These are phyloP conservation scores for Cirrhinus mrigala DNA, from an alignment of 2,797 vertebrate species.

Conservation along the genomic window DNA sequence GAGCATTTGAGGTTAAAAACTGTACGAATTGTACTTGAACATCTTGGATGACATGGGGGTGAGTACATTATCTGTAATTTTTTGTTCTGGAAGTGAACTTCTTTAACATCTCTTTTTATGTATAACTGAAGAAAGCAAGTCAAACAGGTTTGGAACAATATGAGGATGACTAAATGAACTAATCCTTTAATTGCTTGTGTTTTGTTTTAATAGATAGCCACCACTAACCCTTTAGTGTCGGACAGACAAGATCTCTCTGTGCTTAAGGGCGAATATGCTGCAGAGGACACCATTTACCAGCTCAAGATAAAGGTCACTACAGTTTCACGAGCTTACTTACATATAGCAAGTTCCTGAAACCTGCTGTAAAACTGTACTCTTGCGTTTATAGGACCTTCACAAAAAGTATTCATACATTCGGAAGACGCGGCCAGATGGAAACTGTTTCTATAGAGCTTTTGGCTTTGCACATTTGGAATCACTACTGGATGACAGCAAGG, in stretches of 20 bases:
- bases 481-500: conserved; percentile 89
- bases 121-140: neutral
- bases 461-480: conserved; percentile 92
- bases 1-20: no score
- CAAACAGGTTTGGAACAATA: neutral
- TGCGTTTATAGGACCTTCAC: conserved; percentile 82
- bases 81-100: no score
- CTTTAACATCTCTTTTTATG: neutral
- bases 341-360: neutral
- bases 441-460: conserved; percentile 94
- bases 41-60: no score
- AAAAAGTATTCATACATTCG: conserved; percentile 92
- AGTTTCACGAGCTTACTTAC: neutral
- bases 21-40: no score
- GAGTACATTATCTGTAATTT: no score
- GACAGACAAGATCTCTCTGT: conserved; percentile 89
- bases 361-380: neutral
- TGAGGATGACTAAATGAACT: conserved; percentile 13
- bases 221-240: conserved; percentile 92
- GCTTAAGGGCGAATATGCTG: conserved; percentile 89
- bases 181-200: conserved; percentile 5
- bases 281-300: conserved; percentile 92
- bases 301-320: conserved; percentile 89
- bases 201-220: conserved; percentile 84
- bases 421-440: conserved; percentile 93